Base-by-base conservation (phyloP, 2,797 vertebrate species). In the Mus spretus region DNA sequence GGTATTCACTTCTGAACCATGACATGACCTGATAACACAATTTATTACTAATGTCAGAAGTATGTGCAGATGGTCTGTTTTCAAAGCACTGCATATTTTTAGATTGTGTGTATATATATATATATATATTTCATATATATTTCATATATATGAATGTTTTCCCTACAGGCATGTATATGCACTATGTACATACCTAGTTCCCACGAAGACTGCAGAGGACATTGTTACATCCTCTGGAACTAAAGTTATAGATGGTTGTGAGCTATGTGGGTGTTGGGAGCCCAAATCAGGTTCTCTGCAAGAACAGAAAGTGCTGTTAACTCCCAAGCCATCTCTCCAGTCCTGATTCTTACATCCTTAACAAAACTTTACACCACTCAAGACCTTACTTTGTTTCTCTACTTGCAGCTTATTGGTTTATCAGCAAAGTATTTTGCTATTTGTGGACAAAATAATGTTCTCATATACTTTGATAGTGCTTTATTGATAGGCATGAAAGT, bases 21-120 rank as follows among this genome's bases (percentile, higher is more conserved):
- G 89, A 67, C 34, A 13, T 31, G 61, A 24, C 57, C 75, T 65
- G 61, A 40, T 83, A 83, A 84, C 55, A 57, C 78, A 83, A 80
- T 89, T 37, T 83, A 80, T 89, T 44, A 87, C 37, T 72, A 77
- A 80, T 9, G 57, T 84, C 61, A 94, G 53, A 96, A 95, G 90
- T 72, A 81, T 20, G n/a, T 89, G 10, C 55, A 20, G 24, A 70
- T n/a, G 12, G 6, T 79, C 74, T 44, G 0, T 78, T 65, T 53
- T 89, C 74, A 78, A 14, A 5, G 5, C 53, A n/a, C 9, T 75
- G 53, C 4, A 12, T 78, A 31, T 34, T 47, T 67, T 85, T n/a
- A 53, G 44, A 67, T 50, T 82, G 40, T 40, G 1, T 55, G 13
- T 55, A 12, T 12, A 34, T 44, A 5, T 44, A 70, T n/a, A 14